Base-by-base conservation (phyloP, 2,113 vertebrate genomes). In the Rana temporaria region DNA sequence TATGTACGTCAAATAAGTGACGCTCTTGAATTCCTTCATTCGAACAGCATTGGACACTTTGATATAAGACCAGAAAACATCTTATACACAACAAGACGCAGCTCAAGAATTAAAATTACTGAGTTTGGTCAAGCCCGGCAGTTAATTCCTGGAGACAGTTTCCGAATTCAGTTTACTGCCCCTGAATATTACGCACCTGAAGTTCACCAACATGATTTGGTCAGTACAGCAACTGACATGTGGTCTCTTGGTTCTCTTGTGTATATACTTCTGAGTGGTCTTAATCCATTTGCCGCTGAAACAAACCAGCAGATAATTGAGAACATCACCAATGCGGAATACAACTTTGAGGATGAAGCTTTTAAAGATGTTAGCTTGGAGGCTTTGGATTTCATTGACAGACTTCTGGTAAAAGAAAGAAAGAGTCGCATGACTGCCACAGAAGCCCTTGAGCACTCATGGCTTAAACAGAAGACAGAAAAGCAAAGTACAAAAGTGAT, bases 291-390 rank as follows among this genome's bases (percentile, higher is more conserved):
- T 89, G 90, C 93, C 79, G 96, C 98, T 81, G 98, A 99, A 95
- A 99, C 97, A 85, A 96, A 98, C 88, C 98, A 99, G 86, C 97
- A 98, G 90, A 93, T 96, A 82, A 97, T 97, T 89, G 98, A 99
- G 88, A 98, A 96, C 89, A 99, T 99, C 87, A 95, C 93, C 79
- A 97, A 93, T 87, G 96, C 98, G 75, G 96, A 97, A 86, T 99
- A 98, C 84, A 96, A 85, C 85, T 99, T 99, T 79, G 97, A 99
- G 14, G 97, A 99, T 82, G 98, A 98, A 90, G 95, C 93, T 84
- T 99, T 99, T 86, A 96, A 95, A 88, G 94, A 96, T 1, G 89
- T 95, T 85, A 97, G 95, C 62, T 87, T 95, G 0, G 97, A 99
- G 85, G 95, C 97, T 81, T 90, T 99, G 86, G 98, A 99, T 86